A percentile compares a stretch with the other conserved stretches of the same genome.
These are phyloP conservation scores for Malacoraja senta DNA, from an alignment of 2,797 vertebrate genomes.

Conservation along the genomic window DNA sequence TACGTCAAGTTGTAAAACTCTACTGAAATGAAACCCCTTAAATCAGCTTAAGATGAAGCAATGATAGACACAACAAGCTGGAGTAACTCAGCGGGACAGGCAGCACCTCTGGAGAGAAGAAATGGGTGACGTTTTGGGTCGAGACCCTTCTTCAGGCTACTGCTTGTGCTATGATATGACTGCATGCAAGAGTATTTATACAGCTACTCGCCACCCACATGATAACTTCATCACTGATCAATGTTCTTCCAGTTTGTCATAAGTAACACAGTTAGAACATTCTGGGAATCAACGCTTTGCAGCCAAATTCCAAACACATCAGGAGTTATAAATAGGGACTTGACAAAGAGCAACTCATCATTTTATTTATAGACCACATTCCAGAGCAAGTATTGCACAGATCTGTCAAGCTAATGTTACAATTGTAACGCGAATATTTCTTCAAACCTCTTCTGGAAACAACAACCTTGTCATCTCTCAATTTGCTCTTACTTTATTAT, in stretches of 20 bases:
- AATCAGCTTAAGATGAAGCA: background rate
- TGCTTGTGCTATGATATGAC: background rate
- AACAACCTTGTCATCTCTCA: background rate
- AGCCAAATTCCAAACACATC: background rate
- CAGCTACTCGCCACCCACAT: background rate
- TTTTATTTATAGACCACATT: conserved; percentile 17
- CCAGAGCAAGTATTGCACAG: background rate
- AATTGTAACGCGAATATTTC: background rate
- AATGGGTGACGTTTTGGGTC: too few species aligned
- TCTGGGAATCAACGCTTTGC: background rate
- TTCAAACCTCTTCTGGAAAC: background rate
- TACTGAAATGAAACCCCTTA: background rate
- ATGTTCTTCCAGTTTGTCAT: background rate
- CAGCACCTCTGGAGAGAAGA: too few species aligned
- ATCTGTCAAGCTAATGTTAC: background rate
- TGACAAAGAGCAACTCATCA: conserved; percentile 12
- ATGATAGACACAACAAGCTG: too few species aligned
- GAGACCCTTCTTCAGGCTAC: too few species aligned
- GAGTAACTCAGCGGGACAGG: too few species aligned
- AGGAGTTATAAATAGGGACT: conserved; percentile 11
- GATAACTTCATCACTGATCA: background rate
- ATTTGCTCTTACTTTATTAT: background rate
- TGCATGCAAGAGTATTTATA: background rate
- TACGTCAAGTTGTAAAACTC: background rate
- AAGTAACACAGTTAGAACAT: background rate